Percentiles rank a stretch among this genome's conserved stretches.
Evolutionary conservation across 1,140 invertebrate species (phyloP).

Genomic region (Aphidius ervi): DNA sequence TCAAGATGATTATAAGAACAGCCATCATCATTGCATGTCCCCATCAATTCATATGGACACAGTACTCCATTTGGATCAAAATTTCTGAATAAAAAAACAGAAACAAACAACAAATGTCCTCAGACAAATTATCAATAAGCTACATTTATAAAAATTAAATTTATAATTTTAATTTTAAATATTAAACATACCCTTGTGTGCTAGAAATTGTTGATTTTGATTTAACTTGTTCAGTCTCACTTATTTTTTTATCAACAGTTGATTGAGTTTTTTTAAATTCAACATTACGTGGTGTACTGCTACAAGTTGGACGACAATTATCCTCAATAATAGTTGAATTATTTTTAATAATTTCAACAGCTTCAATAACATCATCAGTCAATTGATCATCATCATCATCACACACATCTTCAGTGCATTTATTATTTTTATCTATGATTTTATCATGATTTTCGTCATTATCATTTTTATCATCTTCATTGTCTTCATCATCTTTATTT

Average conservation of each 20-base stretch:
- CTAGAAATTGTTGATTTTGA: conserved; percentile 43
- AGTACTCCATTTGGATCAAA: conserved; percentile 43
- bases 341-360: neutral
- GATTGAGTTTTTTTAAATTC: neutral
- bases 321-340: neutral
- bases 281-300: too few species aligned
- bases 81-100: conserved; percentile 38
- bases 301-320: neutral
- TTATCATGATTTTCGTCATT: conserved; percentile 1
- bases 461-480: neutral
- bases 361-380: neutral
- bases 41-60: conserved; percentile 49
- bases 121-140: conserved; percentile 24
- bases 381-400: neutral
- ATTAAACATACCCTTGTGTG: conserved; percentile 38
- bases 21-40: conserved; percentile 47
- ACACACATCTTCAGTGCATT: conserved; percentile 6
- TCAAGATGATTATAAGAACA: conserved; percentile 45
- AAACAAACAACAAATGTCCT: conserved; percentile 37
- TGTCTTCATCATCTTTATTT: conserved; percentile 1
- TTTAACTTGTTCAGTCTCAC: conserved; percentile 33
- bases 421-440: conserved; percentile 5
- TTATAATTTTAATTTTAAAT: neutral
- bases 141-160: conserved; percentile 15
- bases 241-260: neutral